Percentiles rank a stretch among this genome's conserved stretches.
Conservation (phyloP, 2,888 invertebrate species). For the Dasysyrphus tricinctus region DNA sequence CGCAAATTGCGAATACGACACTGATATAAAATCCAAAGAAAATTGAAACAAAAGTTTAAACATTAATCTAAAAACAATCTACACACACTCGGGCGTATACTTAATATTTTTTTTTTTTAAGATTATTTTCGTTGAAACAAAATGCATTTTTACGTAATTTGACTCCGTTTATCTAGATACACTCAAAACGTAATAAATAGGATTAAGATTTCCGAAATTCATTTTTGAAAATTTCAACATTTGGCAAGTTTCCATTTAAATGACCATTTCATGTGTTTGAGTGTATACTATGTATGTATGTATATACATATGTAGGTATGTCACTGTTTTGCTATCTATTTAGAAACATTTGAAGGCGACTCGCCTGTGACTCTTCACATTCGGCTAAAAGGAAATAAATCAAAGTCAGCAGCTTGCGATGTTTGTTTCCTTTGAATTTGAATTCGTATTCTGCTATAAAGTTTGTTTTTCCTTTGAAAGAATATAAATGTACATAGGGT, state of each 20-base stretch:
- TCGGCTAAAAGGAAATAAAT: conserved; percentile 55
- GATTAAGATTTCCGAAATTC: conserved; percentile 56
- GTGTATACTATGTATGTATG: background rate
- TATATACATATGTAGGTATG: background rate
- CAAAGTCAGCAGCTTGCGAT: conserved; percentile 57
- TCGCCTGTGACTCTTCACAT: conserved; percentile 26
- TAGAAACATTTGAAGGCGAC: conserved; percentile 46
- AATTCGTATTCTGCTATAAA: conserved; percentile 15
- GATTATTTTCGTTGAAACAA: background rate
- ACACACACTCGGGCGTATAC: background rate
- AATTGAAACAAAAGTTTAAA: background rate
- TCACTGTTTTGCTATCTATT: conserved; percentile 17
- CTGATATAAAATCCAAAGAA: background rate
- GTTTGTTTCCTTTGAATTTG: conserved; percentile 31
- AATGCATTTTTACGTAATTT: conserved; percentile 56
- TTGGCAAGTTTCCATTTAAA: conserved; percentile 65
- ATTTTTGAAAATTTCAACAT: conserved; percentile 44
- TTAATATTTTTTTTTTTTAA: background rate
- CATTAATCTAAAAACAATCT: background rate
- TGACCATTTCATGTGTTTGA: conserved; percentile 44
- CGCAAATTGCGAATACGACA: background rate
- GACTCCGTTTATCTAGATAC: conserved; percentile 26
- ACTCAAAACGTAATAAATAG: conserved; percentile 51
- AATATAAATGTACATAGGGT: background rate
- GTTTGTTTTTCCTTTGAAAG: conserved; percentile 15